Percentiles rank a stretch among this genome's conserved stretches.
Evolutionary conservation across 2,797 vertebrate genomes (phyloP).

Genomic region (Capromys pilorides): DNA sequence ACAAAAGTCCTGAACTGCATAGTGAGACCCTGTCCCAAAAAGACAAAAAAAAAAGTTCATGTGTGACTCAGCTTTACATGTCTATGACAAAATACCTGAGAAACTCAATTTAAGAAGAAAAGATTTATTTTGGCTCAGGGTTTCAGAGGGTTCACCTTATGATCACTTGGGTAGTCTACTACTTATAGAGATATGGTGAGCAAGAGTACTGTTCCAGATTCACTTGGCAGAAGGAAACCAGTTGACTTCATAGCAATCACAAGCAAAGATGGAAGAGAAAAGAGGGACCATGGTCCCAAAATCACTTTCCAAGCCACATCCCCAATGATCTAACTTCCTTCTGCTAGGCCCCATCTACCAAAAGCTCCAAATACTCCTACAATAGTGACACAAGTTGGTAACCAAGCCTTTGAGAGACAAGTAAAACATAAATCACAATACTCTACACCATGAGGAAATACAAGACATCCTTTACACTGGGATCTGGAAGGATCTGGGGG

Average conservation of each 20-base stretch:
- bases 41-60: not conserved
- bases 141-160: not conserved
- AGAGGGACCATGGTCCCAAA: not conserved
- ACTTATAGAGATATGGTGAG: not conserved
- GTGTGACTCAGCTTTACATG: not conserved
- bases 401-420: not conserved
- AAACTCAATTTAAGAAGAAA: not conserved
- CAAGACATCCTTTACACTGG: not conserved
- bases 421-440: not conserved
- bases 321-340: not conserved
- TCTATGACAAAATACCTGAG: not conserved
- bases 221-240: not conserved
- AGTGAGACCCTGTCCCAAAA: too few relatives aligned
- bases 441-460: accelerated
- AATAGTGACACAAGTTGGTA: not conserved
- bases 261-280: not conserved
- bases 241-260: not conserved
- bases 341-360: not conserved
- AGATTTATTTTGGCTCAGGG: not conserved
- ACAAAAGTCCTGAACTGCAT: not conserved
- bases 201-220: too few relatives aligned
- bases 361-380: not conserved
- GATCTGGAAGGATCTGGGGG: accelerated
- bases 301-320: not conserved
- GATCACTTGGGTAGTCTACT: not conserved